Conservation (phyloP, 1,140 invertebrate species). For the Drosophila insularis region DNA sequence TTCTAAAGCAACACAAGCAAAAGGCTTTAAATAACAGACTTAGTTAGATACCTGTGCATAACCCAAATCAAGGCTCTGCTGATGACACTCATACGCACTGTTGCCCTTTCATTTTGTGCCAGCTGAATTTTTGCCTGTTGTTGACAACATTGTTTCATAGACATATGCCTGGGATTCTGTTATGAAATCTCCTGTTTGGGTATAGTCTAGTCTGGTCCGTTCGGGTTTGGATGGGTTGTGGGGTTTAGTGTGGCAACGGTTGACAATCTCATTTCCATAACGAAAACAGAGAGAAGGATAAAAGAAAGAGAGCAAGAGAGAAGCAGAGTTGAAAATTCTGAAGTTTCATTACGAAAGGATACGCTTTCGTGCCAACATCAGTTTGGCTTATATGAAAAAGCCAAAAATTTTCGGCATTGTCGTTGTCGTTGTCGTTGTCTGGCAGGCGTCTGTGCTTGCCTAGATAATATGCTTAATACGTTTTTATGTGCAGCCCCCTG, state of each 20-base stretch:
- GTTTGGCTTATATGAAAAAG: slow-evolving; percentile 45
- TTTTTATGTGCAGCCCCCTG: slow-evolving; percentile 60
- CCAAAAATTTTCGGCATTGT: slow-evolving; percentile 30
- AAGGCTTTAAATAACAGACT: slow-evolving; percentile 33
- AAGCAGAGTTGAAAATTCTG: slow-evolving; percentile 59
- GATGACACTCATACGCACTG: slow-evolving; percentile 80
- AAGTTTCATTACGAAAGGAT: slow-evolving; percentile 72
- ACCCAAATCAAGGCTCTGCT: slow-evolving; percentile 65
- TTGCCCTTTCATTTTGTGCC: slow-evolving; percentile 61
- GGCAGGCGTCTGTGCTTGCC: slow-evolving; percentile 66
- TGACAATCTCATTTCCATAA: slow-evolving; percentile 73
- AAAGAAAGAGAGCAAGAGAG: neutral
- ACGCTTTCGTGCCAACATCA: slow-evolving; percentile 16
- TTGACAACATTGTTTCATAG: slow-evolving; percentile 75
- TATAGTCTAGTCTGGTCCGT: slow-evolving; percentile 29
- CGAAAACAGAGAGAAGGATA: slow-evolving; percentile 37
- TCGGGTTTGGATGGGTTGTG: slow-evolving; percentile 14
- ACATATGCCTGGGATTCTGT: slow-evolving; percentile 22
- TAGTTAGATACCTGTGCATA: slow-evolving; percentile 18
- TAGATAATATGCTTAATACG: slow-evolving; percentile 80
- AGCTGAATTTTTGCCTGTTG: slow-evolving; percentile 44
- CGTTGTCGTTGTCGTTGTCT: slow-evolving; percentile 40
- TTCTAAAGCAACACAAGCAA: neutral
- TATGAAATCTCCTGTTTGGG: slow-evolving; percentile 10
- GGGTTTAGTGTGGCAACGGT: slow-evolving; percentile 22